Evolutionary conservation across 2,888 invertebrate species (phyloP).

Genomic region (Empis livida): DNA sequence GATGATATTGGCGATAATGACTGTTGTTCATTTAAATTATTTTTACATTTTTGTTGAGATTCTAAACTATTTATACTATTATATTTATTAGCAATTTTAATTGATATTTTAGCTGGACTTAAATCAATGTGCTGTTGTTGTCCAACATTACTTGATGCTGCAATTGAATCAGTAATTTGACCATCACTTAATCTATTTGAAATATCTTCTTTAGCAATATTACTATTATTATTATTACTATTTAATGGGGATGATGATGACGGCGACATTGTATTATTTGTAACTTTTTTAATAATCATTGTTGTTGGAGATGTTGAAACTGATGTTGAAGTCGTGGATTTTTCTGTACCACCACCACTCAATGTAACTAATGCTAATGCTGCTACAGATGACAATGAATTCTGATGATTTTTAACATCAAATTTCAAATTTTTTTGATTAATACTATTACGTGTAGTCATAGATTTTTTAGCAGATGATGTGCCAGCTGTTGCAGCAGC

Average conservation of each 20-base stretch:
- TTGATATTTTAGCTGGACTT: background rate
- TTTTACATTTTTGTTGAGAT: background rate
- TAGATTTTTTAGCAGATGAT: constrained; percentile 5
- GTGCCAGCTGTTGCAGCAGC: constrained; percentile 1
- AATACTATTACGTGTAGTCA: background rate
- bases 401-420: constrained; percentile 1
- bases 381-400: background rate
- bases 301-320: constrained; percentile 8
- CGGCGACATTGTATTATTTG: background rate
- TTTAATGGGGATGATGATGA: background rate
- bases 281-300: constrained; percentile 16
- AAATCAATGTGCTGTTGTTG: background rate
- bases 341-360: constrained; percentile 10
- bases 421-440: constrained; percentile 12
- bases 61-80: background rate
- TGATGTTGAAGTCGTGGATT: constrained; percentile 9
- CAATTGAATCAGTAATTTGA: background rate
- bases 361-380: background rate
- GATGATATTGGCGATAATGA: constrained; percentile 1
- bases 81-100: constrained; percentile 1
- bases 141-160: too few species aligned
- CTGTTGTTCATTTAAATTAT: constrained; percentile 1
- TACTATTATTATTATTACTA: constrained; percentile 8
- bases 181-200: background rate
- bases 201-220: constrained; percentile 5